Evolutionary conservation across 1,140 invertebrate genomes (phyloP), one percentile per base, ranked within the genome.

Genomic region (Ceratosolen fusciceps): DNA sequence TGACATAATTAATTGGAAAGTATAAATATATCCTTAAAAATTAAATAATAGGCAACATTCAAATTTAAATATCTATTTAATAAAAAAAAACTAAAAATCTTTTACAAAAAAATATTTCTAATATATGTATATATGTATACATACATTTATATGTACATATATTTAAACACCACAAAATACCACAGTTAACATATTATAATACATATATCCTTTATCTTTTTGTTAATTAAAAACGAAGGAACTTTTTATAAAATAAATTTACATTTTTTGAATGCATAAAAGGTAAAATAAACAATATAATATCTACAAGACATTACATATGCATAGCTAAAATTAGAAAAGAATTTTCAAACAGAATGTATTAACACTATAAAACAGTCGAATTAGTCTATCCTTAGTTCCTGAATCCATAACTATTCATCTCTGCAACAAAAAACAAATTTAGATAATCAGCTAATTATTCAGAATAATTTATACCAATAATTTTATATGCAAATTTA

Each of bases 371-470:
- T 74, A 39, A 65, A 67, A 67, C 31, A 54, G 0, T 39, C 8
- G 9, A 52, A 10, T 80, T 65, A 75, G 72, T 80, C 65, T 77
- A 70, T 81, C 84, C 8, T 5, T 91, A 88, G 80, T 94, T 92
- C 12, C 89, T 91, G 24, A 91, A 91, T 21, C 94, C 94, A 84
- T 92, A 93, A 10, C 90, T 87, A 83, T 94, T 93, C 93, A 93
- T 93, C 81, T 92, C 92, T 90, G 84, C 72, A 89, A 89, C 80
- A 84, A 65, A 72, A 74, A 43, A 43, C 39, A 43, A 43, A 43
- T 43, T 43, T 43, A 43, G 39, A 43, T 43, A 43, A 43, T 43
- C n/a, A n/a, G n/a, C n/a, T n/a, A n/a, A 43, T 43, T 7, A 12
- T 12, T 43, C 39, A 43, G 39, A 7, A 43, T 43, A 43, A 43